A percentile compares a stretch with the other conserved stretches of the same genome.
Evolutionary conservation across 2,888 invertebrate genomes (phyloP).

Genomic region (Melipona bicolor): DNA sequence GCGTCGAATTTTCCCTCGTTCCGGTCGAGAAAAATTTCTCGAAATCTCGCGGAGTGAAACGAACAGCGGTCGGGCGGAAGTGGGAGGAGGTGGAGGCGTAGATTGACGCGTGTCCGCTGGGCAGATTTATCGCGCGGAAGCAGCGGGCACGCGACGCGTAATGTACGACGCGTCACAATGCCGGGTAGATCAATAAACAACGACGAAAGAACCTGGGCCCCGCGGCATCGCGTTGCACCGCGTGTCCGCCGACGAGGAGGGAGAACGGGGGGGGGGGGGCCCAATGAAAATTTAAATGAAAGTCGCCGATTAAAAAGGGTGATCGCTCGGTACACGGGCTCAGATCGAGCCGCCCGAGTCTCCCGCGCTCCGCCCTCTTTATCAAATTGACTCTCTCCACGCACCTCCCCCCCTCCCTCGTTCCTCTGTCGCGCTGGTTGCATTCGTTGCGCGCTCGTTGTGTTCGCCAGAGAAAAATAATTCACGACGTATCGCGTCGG

Average conservation of each 20-base stretch:
- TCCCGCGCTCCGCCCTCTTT: background rate
- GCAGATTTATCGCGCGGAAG: conserved; percentile 34
- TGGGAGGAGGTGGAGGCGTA: background rate
- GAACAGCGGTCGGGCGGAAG: too few species aligned
- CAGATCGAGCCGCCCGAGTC: background rate
- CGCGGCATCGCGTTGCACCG: background rate
- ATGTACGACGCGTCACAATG: conserved; percentile 15
- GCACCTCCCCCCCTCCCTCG: background rate
- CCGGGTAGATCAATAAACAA: conserved; percentile 40
- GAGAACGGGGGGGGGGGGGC: background rate
- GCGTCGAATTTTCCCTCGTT: too few species aligned
- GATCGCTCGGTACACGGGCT: too few species aligned
- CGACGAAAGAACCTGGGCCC: background rate
- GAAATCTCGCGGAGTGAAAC: background rate
- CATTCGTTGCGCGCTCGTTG: background rate
- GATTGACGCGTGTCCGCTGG: conserved; percentile 9
- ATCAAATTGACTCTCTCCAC: background rate
- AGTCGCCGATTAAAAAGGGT: conserved; percentile 5
- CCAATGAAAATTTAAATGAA: conserved; percentile 35
- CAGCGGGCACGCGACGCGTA: conserved; percentile 19
- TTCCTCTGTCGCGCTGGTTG: background rate
- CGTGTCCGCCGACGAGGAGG: background rate
- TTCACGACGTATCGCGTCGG: background rate
- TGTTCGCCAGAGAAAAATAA: background rate
- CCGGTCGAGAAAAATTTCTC: too few species aligned